A percentile compares a stretch with the other conserved stretches of the same genome.
Evolutionary conservation across 1,140 invertebrate genomes (phyloP).

Genomic region (Sinonovacula constricta): DNA sequence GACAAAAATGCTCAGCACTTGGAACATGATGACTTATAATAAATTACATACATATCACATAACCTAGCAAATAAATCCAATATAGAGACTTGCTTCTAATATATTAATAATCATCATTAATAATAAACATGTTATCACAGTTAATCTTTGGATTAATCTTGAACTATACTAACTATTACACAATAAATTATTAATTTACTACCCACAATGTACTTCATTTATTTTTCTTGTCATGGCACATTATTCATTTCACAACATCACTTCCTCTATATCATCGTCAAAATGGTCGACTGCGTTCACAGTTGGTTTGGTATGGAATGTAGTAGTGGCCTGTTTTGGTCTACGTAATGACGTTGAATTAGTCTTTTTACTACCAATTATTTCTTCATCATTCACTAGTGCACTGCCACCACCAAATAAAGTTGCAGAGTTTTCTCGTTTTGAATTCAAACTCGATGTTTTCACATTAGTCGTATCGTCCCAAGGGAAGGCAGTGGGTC

Average conservation of each 20-base stretch:
- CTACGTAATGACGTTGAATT: conserved; percentile 28
- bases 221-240: too few species aligned
- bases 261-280: conserved; percentile 71
- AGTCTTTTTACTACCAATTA: conserved; percentile 34
- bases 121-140: too few species aligned
- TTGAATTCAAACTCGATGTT: conserved; percentile 21
- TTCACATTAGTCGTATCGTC: conserved; percentile 40
- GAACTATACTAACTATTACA: too few species aligned
- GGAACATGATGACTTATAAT: too few species aligned
- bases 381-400: conserved; percentile 58
- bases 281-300: conserved; percentile 62
- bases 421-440: conserved; percentile 56
- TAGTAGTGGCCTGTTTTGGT: conserved; percentile 49
- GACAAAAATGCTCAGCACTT: too few species aligned
- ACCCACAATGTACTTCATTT: too few species aligned
- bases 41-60: too few species aligned
- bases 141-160: too few species aligned
- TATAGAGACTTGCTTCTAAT: too few species aligned
- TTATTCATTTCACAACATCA: conserved; percentile 64
- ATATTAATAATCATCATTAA: too few species aligned
- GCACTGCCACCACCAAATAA: conserved; percentile 62
- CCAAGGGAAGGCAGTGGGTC: conserved; percentile 57
- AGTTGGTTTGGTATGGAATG: conserved; percentile 58
- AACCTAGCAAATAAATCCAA: too few species aligned
- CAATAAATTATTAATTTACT: too few species aligned